phyloP scores from a whole-genome alignment of 2,797 vertebrate genomes.

The Sus cebifrons region DNA sequence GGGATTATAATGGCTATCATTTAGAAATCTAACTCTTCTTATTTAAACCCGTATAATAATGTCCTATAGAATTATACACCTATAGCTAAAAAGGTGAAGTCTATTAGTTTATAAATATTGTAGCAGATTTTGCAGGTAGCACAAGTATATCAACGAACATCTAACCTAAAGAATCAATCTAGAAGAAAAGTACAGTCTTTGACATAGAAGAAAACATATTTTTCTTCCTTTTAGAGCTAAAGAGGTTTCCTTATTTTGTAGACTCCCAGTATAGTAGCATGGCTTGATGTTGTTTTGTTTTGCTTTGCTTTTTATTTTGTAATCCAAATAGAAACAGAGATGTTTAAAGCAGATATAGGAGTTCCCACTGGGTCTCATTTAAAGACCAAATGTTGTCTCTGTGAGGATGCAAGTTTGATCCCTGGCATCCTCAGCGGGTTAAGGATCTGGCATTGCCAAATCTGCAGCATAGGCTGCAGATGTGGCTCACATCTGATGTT shows the following conservation, averaged over 20 bases:
- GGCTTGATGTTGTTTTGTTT: not conserved
- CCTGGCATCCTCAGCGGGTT: no score
- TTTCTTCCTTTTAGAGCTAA: conserved; percentile 3
- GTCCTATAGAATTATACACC: conserved; percentile 40
- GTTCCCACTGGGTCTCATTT: no score
- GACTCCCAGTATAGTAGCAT: not conserved
- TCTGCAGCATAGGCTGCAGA: no score
- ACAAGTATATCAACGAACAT: conserved; percentile 61
- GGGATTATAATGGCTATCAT: conserved; percentile 59
- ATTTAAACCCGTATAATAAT: conserved; percentile 73
- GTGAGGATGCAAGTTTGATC: no score
- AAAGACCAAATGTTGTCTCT: no score
- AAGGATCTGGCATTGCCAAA: no score
- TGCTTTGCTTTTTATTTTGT: not conserved
- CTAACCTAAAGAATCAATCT: conserved; percentile 61
- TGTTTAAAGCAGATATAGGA: not conserved
- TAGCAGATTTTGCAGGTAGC: conserved; percentile 59
- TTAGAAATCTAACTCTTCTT: conserved; percentile 76
- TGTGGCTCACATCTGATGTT: no score
- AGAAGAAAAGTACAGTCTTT: not conserved
- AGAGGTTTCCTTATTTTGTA: not conserved
- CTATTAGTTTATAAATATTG: conserved; percentile 73
- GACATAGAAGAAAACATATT: not conserved
- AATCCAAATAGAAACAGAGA: conserved; percentile 35
- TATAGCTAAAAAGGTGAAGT: conserved; percentile 72